These are phyloP conservation scores for Ophion ventricosus DNA, from an alignment of 2,888 invertebrate species.

Conservation along the genomic window DNA sequence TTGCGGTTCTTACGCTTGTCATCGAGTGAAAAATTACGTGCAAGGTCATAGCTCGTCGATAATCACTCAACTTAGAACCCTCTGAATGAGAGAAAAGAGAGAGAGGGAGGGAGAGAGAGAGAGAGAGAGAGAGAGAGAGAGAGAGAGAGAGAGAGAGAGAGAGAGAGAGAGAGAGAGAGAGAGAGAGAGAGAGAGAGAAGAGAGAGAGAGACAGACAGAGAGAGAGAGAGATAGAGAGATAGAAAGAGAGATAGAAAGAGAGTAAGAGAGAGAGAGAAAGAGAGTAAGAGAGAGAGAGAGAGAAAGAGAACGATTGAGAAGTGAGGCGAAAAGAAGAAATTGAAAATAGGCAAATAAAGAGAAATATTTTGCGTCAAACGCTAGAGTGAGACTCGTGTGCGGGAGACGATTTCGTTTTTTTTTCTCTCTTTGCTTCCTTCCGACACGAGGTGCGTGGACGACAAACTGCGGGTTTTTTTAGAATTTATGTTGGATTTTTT, in stretches of 20 bases:
- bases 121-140: background rate
- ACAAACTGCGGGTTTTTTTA: too few species aligned
- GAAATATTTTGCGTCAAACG: constrained; percentile 22
- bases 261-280: background rate
- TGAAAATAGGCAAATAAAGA: background rate
- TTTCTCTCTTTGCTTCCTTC: background rate
- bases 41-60: constrained; percentile 44
- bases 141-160: background rate
- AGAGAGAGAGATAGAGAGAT: background rate
- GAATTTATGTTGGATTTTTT: background rate
- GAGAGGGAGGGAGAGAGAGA: background rate
- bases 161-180: background rate
- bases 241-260: background rate
- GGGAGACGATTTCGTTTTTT: background rate
- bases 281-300: background rate
- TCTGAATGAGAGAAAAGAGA: background rate
- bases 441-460: too few species aligned
- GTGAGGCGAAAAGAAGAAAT: background rate
- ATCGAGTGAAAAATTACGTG: constrained; percentile 18
- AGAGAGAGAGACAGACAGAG: background rate
- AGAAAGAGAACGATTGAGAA: background rate
- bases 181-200: background rate
- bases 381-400: constrained; percentile 20
- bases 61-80: constrained; percentile 21
- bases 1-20: constrained; percentile 33